Conservation (phyloP, 2,113 vertebrate genomes). For the Haplochromis vanheusdeni region DNA sequence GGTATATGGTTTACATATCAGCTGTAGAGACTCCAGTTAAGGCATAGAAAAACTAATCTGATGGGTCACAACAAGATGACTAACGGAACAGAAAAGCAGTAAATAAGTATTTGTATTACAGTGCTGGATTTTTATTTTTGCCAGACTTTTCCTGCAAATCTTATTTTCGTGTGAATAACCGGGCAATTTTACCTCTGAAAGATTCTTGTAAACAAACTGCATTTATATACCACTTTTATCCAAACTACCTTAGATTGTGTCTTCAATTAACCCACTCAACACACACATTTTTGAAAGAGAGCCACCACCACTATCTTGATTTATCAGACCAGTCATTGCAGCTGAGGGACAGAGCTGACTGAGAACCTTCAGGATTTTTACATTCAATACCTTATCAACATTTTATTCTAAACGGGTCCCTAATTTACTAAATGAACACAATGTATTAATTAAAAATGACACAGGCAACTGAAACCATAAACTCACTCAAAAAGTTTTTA, state of each 20-base stretch:
- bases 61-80: background rate
- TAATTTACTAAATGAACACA: background rate
- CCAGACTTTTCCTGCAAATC: background rate
- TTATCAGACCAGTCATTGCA: background rate
- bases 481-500: fast-evolving
- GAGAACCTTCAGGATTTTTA: background rate
- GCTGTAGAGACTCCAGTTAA: background rate
- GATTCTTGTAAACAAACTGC: background rate
- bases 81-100: background rate
- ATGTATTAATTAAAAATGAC: background rate
- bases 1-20: background rate
- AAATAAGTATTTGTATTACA: background rate
- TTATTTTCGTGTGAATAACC: background rate
- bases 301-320: background rate
- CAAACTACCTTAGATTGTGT: background rate
- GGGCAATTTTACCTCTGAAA: background rate
- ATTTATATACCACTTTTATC: background rate
- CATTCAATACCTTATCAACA: background rate
- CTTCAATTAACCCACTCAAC: background rate
- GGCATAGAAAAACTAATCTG: background rate
- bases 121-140: background rate
- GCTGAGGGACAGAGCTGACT: background rate
- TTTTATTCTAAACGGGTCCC: background rate
- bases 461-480: fast-evolving
- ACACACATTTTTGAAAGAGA: background rate